Conservation (phyloP, 2,888 invertebrate species). For the Apotomis capreana region DNA sequence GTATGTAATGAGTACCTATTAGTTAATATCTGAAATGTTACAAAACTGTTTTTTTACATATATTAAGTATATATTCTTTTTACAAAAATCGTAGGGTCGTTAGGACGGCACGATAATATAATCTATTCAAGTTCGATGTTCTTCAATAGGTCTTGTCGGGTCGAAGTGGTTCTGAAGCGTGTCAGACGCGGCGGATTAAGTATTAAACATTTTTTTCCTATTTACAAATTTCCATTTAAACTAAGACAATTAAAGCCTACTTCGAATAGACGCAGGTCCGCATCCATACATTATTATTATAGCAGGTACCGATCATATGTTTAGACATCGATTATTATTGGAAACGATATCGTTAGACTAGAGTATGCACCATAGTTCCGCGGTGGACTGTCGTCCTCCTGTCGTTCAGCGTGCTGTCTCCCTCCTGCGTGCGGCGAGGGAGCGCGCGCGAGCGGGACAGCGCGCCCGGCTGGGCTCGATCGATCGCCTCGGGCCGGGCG, state of each 20-base stretch:
- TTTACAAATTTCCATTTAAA: constrained; percentile 82
- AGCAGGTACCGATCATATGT: constrained; percentile 81
- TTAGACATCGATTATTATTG: constrained; percentile 68
- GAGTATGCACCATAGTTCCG: constrained; percentile 78
- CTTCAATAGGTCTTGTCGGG: constrained; percentile 73
- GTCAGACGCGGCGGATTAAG: constrained; percentile 56
- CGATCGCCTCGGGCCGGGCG: constrained; percentile 32
- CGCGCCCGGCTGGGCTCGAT: constrained; percentile 45
- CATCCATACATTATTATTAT: constrained; percentile 80
- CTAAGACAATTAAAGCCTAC: constrained; percentile 83
- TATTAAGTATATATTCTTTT: constrained; percentile 79
- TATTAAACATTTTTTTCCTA: constrained; percentile 65
- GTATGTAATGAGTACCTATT: constrained; percentile 81
- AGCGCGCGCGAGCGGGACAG: constrained; percentile 41
- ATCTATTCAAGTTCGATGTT: constrained; percentile 83
- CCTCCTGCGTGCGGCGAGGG: constrained; percentile 44
- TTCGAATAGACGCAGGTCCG: constrained; percentile 82
- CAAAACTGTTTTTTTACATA: constrained; percentile 80
- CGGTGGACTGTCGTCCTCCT: constrained; percentile 55
- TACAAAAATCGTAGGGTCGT: constrained; percentile 83
- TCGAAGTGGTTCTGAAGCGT: constrained; percentile 54
- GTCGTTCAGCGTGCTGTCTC: constrained; percentile 29
- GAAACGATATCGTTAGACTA: constrained; percentile 72
- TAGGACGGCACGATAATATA: constrained; percentile 83
- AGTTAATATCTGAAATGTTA: constrained; percentile 81